Evolutionary conservation across 2,797 vertebrate genomes (phyloP), one percentile per base, ranked within the genome.

Genomic region (Periophthalmus magnuspinnatus): DNA sequence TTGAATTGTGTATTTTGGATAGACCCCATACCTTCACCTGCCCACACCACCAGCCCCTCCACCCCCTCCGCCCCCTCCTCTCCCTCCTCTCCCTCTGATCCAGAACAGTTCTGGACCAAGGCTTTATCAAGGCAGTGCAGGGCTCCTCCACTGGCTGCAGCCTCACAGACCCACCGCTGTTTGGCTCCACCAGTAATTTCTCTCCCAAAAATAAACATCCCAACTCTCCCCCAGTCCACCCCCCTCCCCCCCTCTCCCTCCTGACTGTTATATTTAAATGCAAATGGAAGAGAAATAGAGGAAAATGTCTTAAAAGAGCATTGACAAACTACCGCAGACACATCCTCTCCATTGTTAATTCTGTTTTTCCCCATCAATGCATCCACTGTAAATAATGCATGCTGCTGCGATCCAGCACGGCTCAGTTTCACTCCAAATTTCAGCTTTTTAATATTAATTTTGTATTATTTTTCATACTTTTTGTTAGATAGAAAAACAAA

Each of bases 61-160:
- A 19, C 48, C 34, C 50, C 10, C 52, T 63, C 50, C 54, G 24
- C 48, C 22, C 7, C 45, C 5, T 41, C 33, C 62, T 14, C 57
- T 62, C 55, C 58, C 59, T 69, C 68, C 57, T 62, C 55, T 60
- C 59, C 71, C 68, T 70, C 66, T 63, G 67, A 48, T 75, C 61
- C 59, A 71, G 59, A 76, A 65, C 75, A 63, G 69, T 22, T 65
- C 28, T 62, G 54, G 69, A 38, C 45, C 59, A 47, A 45, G 55
- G 71, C 72, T 76, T 83, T 81, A 87, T 75, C 74, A 0, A 60
- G 67, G 71, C 76, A 0, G 9, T 74, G 71, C 78, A 81, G 77
- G 14, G 17, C 66, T 69, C n/a, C 41, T 55, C 28, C 61, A 45
- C 72, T 84, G 76, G 76, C 76, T 81, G 74, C 14, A 68, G 58